Percentiles rank a stretch among this genome's conserved stretches.
Conservation (phyloP, 2,888 invertebrate genomes). For the Synanthedon myopaeformis region DNA sequence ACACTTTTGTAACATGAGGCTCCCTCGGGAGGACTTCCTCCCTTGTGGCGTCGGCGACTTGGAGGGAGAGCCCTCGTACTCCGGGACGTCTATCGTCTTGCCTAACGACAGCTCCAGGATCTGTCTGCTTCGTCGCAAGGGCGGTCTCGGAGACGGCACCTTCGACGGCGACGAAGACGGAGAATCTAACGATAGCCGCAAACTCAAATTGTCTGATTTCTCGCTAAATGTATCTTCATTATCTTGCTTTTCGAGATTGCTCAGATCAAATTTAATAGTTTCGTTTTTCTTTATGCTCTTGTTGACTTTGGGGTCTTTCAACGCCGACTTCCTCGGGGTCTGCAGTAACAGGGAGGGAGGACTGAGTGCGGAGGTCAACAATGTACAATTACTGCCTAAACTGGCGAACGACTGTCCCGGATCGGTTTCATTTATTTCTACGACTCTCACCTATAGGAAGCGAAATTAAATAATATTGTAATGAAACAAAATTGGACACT, state of each 20-base stretch:
- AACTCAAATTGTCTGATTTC: slow-evolving; percentile 14
- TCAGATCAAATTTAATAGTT: slow-evolving; percentile 55
- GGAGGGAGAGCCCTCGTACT: slow-evolving; percentile 11
- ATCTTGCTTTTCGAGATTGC: slow-evolving; percentile 31
- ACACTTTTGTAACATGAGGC: slow-evolving; percentile 25
- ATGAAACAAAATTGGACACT: background rate
- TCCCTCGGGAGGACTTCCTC: slow-evolving; percentile 24
- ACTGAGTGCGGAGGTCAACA: background rate
- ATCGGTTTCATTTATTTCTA: slow-evolving; percentile 27
- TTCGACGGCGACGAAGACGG: slow-evolving; percentile 15
- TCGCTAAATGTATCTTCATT: slow-evolving; percentile 9
- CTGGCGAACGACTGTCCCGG: background rate
- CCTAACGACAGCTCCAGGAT: slow-evolving; percentile 26
- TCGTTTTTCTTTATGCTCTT: slow-evolving; percentile 34
- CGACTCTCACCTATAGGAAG: slow-evolving; percentile 21
- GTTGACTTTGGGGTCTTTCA: slow-evolving; percentile 33
- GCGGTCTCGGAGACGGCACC: slow-evolving; percentile 28
- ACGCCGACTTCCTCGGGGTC: slow-evolving; percentile 44
- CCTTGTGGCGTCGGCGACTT: slow-evolving; percentile 16
- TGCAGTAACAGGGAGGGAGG: slow-evolving; percentile 4
- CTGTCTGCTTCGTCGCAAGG: slow-evolving; percentile 30
- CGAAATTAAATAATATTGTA: background rate
- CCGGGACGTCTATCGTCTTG: slow-evolving; percentile 3
- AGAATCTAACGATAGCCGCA: slow-evolving; percentile 25
- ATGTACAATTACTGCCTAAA: background rate